Base-by-base conservation (phyloP, 2,113 vertebrate genomes). In the Rhinolophus sinicus region DNA sequence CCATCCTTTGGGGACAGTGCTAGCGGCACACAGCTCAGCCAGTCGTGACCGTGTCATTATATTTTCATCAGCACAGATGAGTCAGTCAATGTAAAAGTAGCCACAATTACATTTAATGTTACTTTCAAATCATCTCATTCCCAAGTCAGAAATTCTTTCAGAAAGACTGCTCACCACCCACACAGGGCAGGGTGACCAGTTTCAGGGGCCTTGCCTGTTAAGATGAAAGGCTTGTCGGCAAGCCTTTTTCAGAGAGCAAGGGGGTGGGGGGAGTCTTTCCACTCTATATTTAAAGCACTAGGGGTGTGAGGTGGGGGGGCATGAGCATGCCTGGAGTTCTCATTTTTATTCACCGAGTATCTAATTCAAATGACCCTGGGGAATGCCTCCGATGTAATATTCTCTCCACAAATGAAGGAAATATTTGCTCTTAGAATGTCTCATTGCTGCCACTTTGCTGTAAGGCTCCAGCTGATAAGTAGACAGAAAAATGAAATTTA, bases 381-480 rank as follows among this genome's bases (percentile, higher is more conserved):
- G 96, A 97, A 87, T 52, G 95, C 93, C 81, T 97, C 94, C 62
- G 76, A 88, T 89, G 52, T 73, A 96, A 92, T 94, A 93, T 91
- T 96, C 88, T 97, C 94, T 97, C 87, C 87, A 70, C 58, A 87
- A 97, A 98, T 67, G 52, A 91, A 64, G 12, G 35, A 38, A 95
- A 95, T 65, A 91, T 97, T 98, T 95, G 90, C 86, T 84, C 75
- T 93, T 60, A 38, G 76, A 98, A 96, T 5, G 0, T 92, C 92
- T 94, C 95, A 97, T 94, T 50, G 52, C 67, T 92, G 91, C 93
- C 86, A 62, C 97, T 97, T 96, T 90, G 47, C 96, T 97, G 96
- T 89, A 97, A 97, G 82, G 76, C 70, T 98, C 92, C 94, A 94
- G 95, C 94, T 95, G 75, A 54, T 82, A 94, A 82, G 58, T 69